A percentile compares a stretch with the other conserved stretches of the same genome.
Evolutionary conservation across 1,140 invertebrate species (phyloP).

Genomic region (Pteromalus puparum): DNA sequence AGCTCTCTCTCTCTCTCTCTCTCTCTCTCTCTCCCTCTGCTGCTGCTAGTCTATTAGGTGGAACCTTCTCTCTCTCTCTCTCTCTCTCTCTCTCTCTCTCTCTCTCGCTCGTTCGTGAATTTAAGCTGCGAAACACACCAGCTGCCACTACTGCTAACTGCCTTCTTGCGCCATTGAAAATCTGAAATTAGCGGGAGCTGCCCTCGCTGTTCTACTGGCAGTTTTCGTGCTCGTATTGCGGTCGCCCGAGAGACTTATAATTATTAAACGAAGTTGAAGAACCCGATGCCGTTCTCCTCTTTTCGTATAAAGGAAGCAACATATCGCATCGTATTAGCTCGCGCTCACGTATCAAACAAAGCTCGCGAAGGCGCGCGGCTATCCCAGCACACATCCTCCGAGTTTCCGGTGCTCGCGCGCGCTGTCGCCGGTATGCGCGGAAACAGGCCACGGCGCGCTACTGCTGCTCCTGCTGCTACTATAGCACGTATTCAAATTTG

Average conservation of each 20-base stretch:
- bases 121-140: too few species aligned
- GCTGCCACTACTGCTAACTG: too few species aligned
- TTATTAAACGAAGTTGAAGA: neutral
- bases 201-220: too few species aligned
- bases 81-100: neutral
- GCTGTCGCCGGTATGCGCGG: neutral
- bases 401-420: neutral
- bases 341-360: neutral
- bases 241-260: too few species aligned
- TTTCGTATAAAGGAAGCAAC: too few species aligned
- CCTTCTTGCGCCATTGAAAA: too few species aligned
- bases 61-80: neutral
- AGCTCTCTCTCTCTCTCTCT: slow-evolving; percentile 1
- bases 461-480: too few species aligned
- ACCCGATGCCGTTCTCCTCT: too few species aligned
- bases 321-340: too few species aligned
- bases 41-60: slow-evolving; percentile 22
- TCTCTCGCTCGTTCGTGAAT: too few species aligned
- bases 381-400: neutral
- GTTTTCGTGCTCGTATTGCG: too few species aligned
- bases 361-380: neutral
- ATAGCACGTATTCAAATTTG: slow-evolving; percentile 21
- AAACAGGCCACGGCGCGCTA: slow-evolving; percentile 5
- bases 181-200: too few species aligned
- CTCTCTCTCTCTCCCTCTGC: neutral